phyloP scores from a whole-genome alignment of 1,140 invertebrate genomes.

The Rhizoglyphus robini region DNA sequence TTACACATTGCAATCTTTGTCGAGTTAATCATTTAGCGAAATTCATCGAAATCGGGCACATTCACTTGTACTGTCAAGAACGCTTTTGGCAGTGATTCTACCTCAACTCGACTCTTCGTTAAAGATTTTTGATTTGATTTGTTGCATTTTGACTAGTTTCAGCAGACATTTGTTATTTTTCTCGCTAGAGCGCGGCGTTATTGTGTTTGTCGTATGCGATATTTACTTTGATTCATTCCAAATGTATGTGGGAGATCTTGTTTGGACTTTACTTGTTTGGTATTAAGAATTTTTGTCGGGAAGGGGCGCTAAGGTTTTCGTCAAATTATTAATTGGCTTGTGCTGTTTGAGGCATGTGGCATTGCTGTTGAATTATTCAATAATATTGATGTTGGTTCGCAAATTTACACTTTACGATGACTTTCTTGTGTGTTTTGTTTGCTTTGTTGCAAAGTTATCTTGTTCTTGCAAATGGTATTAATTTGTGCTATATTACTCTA shows the following conservation, averaged over 20 bases:
- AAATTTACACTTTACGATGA: no score
- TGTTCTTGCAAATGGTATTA: no score
- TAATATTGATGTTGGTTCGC: no score
- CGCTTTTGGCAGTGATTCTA: conserved; percentile 3
- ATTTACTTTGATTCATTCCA: no score
- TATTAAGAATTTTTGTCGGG: not conserved
- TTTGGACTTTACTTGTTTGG: no score
- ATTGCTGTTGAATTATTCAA: not conserved
- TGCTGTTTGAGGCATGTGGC: not conserved
- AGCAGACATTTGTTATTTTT: no score
- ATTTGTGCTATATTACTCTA: no score
- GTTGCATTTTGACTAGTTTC: not conserved
- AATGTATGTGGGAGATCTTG: no score
- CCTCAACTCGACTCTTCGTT: not conserved
- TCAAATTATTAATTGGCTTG: not conserved
- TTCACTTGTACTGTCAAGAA: conserved; percentile 24
- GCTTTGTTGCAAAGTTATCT: no score
- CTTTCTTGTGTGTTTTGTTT: no score
- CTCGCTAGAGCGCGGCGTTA: no score
- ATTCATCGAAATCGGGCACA: not conserved
- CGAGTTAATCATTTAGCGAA: not conserved
- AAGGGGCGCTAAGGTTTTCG: not conserved
- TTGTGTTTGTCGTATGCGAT: no score
- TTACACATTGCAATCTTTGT: not conserved
- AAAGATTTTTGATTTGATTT: not conserved